A percentile compares a stretch with the other conserved stretches of the same genome.
Conservation (phyloP, 2,888 invertebrate species). For the Hesperia comma region DNA sequence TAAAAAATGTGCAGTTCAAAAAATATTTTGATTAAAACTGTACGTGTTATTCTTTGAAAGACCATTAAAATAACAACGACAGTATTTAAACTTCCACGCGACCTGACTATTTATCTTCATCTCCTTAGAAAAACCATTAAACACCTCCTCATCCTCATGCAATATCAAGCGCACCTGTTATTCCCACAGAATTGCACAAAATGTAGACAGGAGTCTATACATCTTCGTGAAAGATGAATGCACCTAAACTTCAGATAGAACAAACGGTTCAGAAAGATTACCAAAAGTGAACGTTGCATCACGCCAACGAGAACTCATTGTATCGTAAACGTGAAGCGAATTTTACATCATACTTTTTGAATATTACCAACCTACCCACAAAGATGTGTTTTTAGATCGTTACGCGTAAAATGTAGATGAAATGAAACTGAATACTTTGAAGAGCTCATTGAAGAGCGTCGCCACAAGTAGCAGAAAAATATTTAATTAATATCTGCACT, state of each 20-base stretch:
- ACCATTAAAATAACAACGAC: background rate
- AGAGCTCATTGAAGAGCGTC: background rate
- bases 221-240: conserved; percentile 32
- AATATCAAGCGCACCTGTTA: conserved; percentile 35
- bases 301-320: conserved; percentile 1
- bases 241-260: conserved; percentile 21
- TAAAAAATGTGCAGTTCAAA: no score
- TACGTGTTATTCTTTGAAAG: no score
- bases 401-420: background rate
- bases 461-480: background rate
- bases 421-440: background rate
- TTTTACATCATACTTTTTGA: background rate
- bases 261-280: conserved; percentile 23
- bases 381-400: background rate
- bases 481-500: background rate
- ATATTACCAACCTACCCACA: background rate
- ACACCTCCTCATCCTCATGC: conserved; percentile 26
- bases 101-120: conserved; percentile 30
- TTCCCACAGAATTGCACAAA: conserved; percentile 35
- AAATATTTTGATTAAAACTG: no score
- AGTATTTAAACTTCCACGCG: conserved; percentile 11
- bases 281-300: conserved; percentile 14
- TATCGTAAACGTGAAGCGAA: conserved; percentile 5
- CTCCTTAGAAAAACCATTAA: conserved; percentile 36
- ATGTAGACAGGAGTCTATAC: conserved; percentile 27